A percentile compares a stretch with the other conserved stretches of the same genome.
Evolutionary conservation across 2,888 invertebrate species (phyloP).

Genomic region (Tanytarsus gracilentus): DNA sequence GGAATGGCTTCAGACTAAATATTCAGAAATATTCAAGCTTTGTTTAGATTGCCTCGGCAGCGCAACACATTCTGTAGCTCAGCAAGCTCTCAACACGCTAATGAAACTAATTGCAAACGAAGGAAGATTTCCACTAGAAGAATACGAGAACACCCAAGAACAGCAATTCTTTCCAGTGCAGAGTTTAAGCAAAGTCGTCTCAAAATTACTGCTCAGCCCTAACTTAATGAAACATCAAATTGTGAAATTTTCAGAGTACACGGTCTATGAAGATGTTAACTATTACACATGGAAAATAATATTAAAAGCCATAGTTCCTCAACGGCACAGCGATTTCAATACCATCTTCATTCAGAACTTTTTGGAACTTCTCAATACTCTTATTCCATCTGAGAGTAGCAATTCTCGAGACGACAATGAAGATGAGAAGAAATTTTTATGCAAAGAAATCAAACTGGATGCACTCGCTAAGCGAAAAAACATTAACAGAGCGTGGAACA

Average conservation of each 20-base stretch:
- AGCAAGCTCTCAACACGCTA: slow-evolving; percentile 59
- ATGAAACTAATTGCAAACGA: slow-evolving; percentile 66
- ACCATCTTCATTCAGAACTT: slow-evolving; percentile 53
- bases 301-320: slow-evolving; percentile 50
- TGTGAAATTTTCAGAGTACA: slow-evolving; percentile 63
- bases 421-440: slow-evolving; percentile 32
- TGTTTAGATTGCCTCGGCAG: slow-evolving; percentile 51
- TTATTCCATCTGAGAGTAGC: slow-evolving; percentile 41
- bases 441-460: slow-evolving; percentile 45
- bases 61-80: slow-evolving; percentile 46
- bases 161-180: slow-evolving; percentile 52
- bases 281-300: slow-evolving; percentile 59
- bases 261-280: slow-evolving; percentile 64
- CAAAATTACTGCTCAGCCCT: slow-evolving; percentile 54
- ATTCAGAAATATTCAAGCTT: slow-evolving; percentile 54
- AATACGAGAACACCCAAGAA: slow-evolving; percentile 33
- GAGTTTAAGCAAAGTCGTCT: slow-evolving; percentile 58
- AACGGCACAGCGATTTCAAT: slow-evolving; percentile 36
- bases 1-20: slow-evolving; percentile 60
- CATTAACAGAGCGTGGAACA: slow-evolving; percentile 67
- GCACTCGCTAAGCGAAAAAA: slow-evolving; percentile 46
- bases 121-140: slow-evolving; percentile 57
- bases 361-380: slow-evolving; percentile 52
- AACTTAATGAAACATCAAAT: slow-evolving; percentile 53
- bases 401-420: slow-evolving; percentile 41